Base-by-base conservation (phyloP, 2,888 invertebrate species). In the Horisme vitalbata region DNA sequence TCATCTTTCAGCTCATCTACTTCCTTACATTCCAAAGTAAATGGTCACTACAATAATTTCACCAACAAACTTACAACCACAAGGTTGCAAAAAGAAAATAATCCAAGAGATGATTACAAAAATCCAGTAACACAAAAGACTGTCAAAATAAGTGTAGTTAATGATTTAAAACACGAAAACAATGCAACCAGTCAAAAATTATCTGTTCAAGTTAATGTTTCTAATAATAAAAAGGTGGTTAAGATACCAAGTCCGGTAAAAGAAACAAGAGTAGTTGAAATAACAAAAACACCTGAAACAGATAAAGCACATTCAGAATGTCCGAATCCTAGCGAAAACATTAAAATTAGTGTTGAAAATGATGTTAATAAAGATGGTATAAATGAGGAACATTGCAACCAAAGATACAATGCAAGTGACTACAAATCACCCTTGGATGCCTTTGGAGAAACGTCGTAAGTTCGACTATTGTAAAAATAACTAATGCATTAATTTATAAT, bases 351-450 rank as follows among this genome's bases (percentile, higher is more conserved):
- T 18, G 61, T 59, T 24, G 63, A 60, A 48, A 59, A 56, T 12
- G 64, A 55, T 33, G 60, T 5, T 14, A 5, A 12, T 23, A 26
- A 4, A 5, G 24, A 27, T 50, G 47, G 50, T 41, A 23, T 38
- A 30, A 24, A 55, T 28, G 13, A 38, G 8, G n/a, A 24, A 27
- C 9, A 41, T 34, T 41, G 61, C 33, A 38, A 43, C 28, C 26
- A 48, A 45, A 23, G 46, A 49, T 30, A 33, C 23, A 56, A 60
- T 57, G n/a, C 38, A 1, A 68, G 76, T 53, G 88, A 89, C 60
- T 89, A 89, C 51, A 73, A 70, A 66, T 89, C 89, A 4, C 89
- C 89, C 14, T 58, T 89, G 18, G 79, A 80, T 49, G 77, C 87
- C 12, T 74, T 88, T 59, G 74, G 68, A 43, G 58, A 57, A 37